A percentile compares a stretch with the other conserved stretches of the same genome.
Evolutionary conservation across 2,113 vertebrate genomes (phyloP).

Genomic region (Rousettus leschenaultii): DNA sequence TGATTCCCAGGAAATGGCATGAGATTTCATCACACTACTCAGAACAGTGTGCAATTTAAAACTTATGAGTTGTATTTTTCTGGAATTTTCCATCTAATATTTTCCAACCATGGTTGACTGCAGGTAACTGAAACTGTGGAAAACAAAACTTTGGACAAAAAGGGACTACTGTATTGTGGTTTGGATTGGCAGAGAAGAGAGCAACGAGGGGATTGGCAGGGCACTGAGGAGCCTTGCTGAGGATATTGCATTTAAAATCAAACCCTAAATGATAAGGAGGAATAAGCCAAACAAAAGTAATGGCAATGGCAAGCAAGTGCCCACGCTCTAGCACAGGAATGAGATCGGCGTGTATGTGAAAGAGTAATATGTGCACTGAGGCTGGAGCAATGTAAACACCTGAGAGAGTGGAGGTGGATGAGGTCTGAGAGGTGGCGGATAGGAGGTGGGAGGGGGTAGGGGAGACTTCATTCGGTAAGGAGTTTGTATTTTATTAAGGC

Average conservation of each 20-base stretch:
- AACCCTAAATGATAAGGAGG: not conserved
- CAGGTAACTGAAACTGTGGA: not conserved
- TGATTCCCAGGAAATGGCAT: no score
- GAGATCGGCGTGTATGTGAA: not conserved
- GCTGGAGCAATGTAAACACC: not conserved
- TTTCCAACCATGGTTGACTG: not conserved
- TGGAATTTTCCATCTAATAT: not conserved
- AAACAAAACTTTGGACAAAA: no score
- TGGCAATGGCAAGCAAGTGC: not conserved
- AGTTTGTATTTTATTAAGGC: not conserved
- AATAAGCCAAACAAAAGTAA: not conserved
- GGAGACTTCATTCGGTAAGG: not conserved
- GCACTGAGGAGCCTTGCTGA: not conserved
- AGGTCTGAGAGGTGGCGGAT: not conserved
- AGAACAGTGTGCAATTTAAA: not conserved
- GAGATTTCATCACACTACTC: not conserved
- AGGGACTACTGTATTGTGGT: not conserved
- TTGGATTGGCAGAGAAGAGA: no score
- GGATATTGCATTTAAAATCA: not conserved
- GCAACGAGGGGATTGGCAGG: not conserved
- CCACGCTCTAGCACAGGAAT: not conserved
- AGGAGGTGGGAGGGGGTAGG: accelerated
- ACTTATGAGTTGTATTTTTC: not conserved
- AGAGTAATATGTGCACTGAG: not conserved
- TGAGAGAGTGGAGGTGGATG: not conserved